Evolutionary conservation across 2,797 vertebrate species (phyloP), one percentile per base, ranked within the genome.

Genomic region (Gadopsis bispinosus): DNA sequence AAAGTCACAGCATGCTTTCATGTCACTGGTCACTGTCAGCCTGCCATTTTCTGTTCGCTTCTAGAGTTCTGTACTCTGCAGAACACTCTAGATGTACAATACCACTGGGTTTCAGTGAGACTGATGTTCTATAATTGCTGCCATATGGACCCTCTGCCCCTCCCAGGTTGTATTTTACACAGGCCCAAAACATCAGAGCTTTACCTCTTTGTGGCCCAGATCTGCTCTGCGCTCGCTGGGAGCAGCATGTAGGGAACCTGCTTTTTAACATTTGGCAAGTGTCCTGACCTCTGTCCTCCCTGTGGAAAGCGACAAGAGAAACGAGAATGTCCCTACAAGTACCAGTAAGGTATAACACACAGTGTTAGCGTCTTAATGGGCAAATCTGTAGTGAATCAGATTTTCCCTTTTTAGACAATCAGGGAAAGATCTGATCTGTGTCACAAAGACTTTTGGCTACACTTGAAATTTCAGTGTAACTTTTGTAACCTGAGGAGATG

Each of bases 1-100:
- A 60, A 81, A 62, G 53, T 87, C 87, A 85, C 80, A 79, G 92
- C 92, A 93, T 92, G 93, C 87, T 89, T 89, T 92, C 75, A 84
- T 73, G 66, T 89, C 75, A 78, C 51, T 69, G 63, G 59, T 56
- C 73, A 58, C 72, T 80, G 81, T 86, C 70, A 73, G 75, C 51
- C 69, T 69, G 70, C 43, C 43, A 39, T 77, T 86, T 83, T 79
- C 29, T 68, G 60, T 73, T 83, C 62, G 65, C 55, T 69, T 83
- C 71, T 85, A 69, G 81, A 73, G 41, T 54, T 70, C 41, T 70
- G 56, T n/a, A n/a, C 68, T 64, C 33, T 29, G 61, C 72, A 64
- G 54, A 58, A 22, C 37, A 65, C 41, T 79, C 62, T 64, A 45
- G 50, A 50, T 77, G 35, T 79, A 74, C 60, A 69, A 69, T 62